phyloP scores from a whole-genome alignment of 92 coral and sea anemone genomes.

The Epizoanthus stellaris region DNA sequence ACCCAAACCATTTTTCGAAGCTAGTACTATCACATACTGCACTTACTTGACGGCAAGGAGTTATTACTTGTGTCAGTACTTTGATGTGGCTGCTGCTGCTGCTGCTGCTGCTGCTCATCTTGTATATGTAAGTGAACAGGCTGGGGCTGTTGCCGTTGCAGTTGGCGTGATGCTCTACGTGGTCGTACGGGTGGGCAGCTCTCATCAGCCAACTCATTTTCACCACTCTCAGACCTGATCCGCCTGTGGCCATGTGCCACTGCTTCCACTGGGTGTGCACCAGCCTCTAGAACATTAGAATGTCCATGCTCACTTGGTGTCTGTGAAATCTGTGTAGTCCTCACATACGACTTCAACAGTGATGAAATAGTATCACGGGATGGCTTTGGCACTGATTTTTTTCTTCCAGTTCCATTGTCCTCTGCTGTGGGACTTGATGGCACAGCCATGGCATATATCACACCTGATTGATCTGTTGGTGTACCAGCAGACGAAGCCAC shows the following conservation, averaged over 20 bases:
- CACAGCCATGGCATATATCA: constrained; percentile 34
- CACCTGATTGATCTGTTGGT: constrained; percentile 6
- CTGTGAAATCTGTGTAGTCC: constrained; percentile 38
- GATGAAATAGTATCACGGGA: constrained; percentile 37
- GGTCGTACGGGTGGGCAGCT: background rate
- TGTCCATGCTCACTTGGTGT: background rate
- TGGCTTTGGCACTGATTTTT: background rate
- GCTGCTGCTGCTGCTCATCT: constrained; percentile 59
- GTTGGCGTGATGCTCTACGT: constrained; percentile 30
- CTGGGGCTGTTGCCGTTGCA: constrained; percentile 61
- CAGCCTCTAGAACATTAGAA: constrained; percentile 16
- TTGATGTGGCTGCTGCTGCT: constrained; percentile 44
- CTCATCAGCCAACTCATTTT: constrained; percentile 18
- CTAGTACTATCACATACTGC: background rate
- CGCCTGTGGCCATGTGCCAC: constrained; percentile 16
- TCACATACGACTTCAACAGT: constrained; percentile 24
- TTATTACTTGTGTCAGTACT: constrained; percentile 48
- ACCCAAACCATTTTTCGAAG: too few species aligned
- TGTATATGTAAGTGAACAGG: constrained; percentile 83
- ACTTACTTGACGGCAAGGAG: constrained; percentile 81
- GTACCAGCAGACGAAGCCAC: background rate
- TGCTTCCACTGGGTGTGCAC: constrained; percentile 20
- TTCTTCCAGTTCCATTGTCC: background rate
- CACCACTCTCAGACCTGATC: constrained; percentile 13
- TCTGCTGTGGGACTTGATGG: constrained; percentile 31